Evolutionary conservation across 2,113 vertebrate genomes (phyloP).

Genomic region (Laticauda laticaudata): DNA sequence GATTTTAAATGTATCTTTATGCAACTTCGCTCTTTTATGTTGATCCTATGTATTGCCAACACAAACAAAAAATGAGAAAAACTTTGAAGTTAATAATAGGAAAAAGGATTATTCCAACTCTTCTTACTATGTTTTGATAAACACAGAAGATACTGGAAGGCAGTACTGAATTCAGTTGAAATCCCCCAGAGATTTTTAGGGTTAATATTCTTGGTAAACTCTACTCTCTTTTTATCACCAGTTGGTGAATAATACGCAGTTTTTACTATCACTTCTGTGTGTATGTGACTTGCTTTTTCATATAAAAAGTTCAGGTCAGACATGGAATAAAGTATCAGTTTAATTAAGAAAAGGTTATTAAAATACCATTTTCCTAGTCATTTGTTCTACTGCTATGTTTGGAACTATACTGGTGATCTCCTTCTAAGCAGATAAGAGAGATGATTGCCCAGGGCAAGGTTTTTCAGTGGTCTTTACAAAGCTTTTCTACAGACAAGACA

Average conservation of each 20-base stretch:
- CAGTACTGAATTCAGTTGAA: conserved; percentile 12
- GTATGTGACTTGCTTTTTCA: not conserved
- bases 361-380: conserved; percentile 3
- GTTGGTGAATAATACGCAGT: conserved; percentile 14
- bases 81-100: conserved; percentile 53
- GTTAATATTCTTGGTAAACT: conserved; percentile 8
- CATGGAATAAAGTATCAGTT: conserved; percentile 17
- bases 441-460: not conserved
- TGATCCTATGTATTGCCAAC: conserved; percentile 11
- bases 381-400: conserved; percentile 26
- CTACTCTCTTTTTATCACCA: conserved; percentile 4
- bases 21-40: conserved; percentile 32
- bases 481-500: not conserved
- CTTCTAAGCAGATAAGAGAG: not conserved
- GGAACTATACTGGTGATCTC: not conserved
- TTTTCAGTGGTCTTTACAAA: not conserved
- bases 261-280: conserved; percentile 7
- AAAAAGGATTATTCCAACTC: conserved; percentile 48
- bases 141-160: conserved; percentile 51
- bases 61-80: conserved; percentile 54
- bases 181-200: not conserved
- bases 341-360: conserved; percentile 14
- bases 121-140: conserved; percentile 30
- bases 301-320: conserved; percentile 38
- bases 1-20: conserved; percentile 7